These are phyloP conservation scores for Cyanocitta stelleri DNA, from an alignment of 2,113 vertebrate species.

Conservation along the genomic window DNA sequence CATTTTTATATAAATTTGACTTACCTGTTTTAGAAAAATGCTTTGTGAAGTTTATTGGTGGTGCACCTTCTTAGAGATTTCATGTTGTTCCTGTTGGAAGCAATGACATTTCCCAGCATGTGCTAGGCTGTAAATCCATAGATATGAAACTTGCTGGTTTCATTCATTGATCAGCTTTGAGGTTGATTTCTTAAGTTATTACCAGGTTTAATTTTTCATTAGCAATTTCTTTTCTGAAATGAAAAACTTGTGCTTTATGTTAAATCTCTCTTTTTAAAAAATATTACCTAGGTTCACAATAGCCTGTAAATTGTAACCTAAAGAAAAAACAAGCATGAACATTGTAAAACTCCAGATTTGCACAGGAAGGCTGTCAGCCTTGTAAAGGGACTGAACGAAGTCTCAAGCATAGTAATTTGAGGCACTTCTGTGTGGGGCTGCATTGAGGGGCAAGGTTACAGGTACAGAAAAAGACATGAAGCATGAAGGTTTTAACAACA, in stretches of 20 bases:
- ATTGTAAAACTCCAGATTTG: neutral
- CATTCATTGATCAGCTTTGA: neutral
- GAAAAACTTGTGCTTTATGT: neutral
- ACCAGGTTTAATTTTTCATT: neutral
- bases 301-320: neutral
- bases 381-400: neutral
- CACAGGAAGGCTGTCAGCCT: neutral
- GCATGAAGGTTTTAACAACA: slow-evolving; percentile 8
- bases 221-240: neutral
- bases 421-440: neutral
- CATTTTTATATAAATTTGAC: neutral
- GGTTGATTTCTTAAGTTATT: neutral
- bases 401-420: neutral
- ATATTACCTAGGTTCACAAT: neutral
- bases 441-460: neutral
- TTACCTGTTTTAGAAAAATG: neutral
- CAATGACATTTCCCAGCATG: neutral
- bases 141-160: neutral
- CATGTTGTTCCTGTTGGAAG: neutral
- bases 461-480: neutral
- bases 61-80: neutral
- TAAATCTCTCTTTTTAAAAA: neutral
- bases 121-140: neutral
- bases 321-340: neutral
- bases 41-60: neutral